Conservation (phyloP, 2,797 vertebrate genomes). For the Artibeus lituratus region DNA sequence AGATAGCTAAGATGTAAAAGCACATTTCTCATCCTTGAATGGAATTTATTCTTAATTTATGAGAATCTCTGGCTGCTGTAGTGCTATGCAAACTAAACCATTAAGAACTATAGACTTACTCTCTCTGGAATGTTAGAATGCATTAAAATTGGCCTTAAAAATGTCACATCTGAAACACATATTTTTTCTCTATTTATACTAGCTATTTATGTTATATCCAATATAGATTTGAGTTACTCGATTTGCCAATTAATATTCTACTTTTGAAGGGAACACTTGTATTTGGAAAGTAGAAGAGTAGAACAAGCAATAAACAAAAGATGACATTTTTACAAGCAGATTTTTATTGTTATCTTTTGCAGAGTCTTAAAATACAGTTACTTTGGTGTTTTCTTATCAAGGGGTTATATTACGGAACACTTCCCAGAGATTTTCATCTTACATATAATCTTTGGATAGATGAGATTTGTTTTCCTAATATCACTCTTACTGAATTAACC, state of each 20-base stretch:
- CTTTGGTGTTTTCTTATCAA: background rate
- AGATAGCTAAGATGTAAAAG: background rate
- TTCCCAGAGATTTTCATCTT: background rate
- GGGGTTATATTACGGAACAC: background rate
- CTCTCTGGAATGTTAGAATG: background rate
- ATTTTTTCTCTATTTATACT: background rate
- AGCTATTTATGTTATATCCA: background rate
- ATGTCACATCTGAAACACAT: background rate
- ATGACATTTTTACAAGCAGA: background rate
- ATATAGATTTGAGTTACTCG: background rate
- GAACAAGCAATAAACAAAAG: slow-evolving; percentile 2
- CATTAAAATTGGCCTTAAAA: background rate
- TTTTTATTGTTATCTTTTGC: background rate
- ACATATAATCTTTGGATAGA: background rate
- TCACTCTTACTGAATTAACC: background rate
- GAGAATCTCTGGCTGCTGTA: background rate
- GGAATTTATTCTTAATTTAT: background rate
- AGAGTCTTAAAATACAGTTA: slow-evolving; percentile 6
- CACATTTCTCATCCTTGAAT: background rate
- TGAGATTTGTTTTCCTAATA: background rate
- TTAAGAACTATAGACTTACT: background rate
- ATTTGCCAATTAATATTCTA: background rate
- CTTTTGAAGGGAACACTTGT: background rate
- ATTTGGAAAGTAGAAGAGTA: background rate
- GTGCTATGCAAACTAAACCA: background rate